Base-by-base conservation (phyloP, 2,113 vertebrate species). In the Pitta sordida region DNA sequence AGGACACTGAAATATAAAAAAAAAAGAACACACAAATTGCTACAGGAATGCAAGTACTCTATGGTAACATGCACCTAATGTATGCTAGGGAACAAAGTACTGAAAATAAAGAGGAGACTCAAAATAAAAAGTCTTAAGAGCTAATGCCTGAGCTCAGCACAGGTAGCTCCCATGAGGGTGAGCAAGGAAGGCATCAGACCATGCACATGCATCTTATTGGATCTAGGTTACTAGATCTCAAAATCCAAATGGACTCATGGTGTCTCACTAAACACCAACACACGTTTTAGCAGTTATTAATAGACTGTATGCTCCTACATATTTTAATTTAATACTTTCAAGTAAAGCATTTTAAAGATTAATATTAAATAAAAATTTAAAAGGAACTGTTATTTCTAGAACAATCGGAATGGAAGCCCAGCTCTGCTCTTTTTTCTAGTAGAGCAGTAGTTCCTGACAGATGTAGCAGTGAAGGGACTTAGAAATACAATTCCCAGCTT, bases 321-420 rank as follows among this genome's bases (percentile, higher is more conserved):
- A 17, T 89, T 94, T 86, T 86, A 74, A 67, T 63, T 85, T 36
- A 69, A 43, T 67, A 59, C 34, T 43, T 90, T 88, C n/a, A 90
- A 86, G n/a, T 74, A 83, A 63, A 90, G 36, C n/a, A 70, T 34
- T 69, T 88, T 56, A 79, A 83, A 56, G 32, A 51, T 43, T n/a
- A 70, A 26, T 51, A 48, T 22, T 18, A 7, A 26, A 49, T 68
- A 55, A 39, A 13, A 41, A 23, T 3, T 18, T 36, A 75, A 49
- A 60, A 37, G 68, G 32, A 83, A 76, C 30, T 64, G 44, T 83
- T 93, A 77, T 93, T 95, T 96, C 68, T 80, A 81, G 71, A 95
- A 58, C 59, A 68, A 83, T 80, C 84, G 67, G 41, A 83, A 82
- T 53, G 67, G 93, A 95, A 95, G 60, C 36, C 48, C 71, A 67